A percentile compares a stretch with the other conserved stretches of the same genome.
These are phyloP conservation scores for Drosophila kanekoi DNA, from an alignment of 2,888 invertebrate genomes.

Conservation along the genomic window DNA sequence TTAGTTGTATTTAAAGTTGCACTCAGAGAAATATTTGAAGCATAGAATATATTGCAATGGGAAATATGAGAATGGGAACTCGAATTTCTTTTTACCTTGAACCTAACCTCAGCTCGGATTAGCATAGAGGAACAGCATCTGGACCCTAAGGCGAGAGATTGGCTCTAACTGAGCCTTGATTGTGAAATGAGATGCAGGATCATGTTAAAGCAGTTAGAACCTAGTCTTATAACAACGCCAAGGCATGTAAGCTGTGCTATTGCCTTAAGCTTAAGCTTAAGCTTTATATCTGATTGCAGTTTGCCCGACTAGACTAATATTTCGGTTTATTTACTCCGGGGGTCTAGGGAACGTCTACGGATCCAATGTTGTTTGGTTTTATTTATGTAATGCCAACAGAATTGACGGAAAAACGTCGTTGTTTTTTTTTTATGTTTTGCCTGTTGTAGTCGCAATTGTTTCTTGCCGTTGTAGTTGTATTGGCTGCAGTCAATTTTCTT, in stretches of 20 bases:
- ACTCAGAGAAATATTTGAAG: no score
- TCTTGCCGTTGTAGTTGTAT: conserved; percentile 32
- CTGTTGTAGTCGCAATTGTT: conserved; percentile 4
- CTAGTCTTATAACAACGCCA: no score
- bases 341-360: background rate
- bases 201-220: no score
- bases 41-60: no score
- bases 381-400: conserved; percentile 45
- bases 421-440: conserved; percentile 29
- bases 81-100: no score
- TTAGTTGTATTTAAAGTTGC: background rate
- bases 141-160: no score
- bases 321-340: background rate
- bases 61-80: no score
- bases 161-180: no score
- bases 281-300: conserved; percentile 15
- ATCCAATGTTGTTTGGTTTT: conserved; percentile 11
- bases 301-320: background rate
- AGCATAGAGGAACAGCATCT: no score
- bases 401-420: conserved; percentile 73
- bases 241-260: background rate
- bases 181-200: no score
- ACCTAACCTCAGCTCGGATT: no score
- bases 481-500: conserved; percentile 49
- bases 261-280: background rate